Evolutionary conservation across 2,888 invertebrate genomes (phyloP), one percentile per base, ranked within the genome.

Genomic region (Diarsia mendica): DNA sequence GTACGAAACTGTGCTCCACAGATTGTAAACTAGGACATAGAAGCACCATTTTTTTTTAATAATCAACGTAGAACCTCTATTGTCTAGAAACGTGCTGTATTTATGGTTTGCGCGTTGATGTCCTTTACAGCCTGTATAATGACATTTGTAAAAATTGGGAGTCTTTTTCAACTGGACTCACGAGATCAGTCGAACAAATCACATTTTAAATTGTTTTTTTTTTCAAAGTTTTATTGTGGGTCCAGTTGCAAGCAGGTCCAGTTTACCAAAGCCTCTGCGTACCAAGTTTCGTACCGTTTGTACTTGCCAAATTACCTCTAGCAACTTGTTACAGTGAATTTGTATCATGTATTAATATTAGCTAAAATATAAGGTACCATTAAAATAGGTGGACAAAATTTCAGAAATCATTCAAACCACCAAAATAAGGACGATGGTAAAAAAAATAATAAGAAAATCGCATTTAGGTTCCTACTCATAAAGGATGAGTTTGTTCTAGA

Each of bases 291-390:
- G 44, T 80, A 68, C 61, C 58, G 48, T 77, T 46, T 33, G 72
- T 79, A 85, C 83, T 88, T 87, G 87, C 89, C 89, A 86, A 88
- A 89, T 88, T 92, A 92, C 90, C 89, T 92, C 89, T 87, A 78
- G 58, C 76, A 80, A 79, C 72, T 72, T 82, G 73, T 80, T 84
- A 82, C 83, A 74, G 63, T 80, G 80, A 84, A 80, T 86, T 85
- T 85, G 72, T 84, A 88, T 85, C 80, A 78, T 89, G 87, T 89
- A 85, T 86, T 88, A 87, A 88, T 85, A 39, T 39, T 39, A 39
- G 39, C 39, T 39, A 39, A 39, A 39, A 39, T 39, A 39, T 39
- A n/a, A n/a, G n/a, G n/a, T n/a, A n/a, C n/a, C n/a, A n/a, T n/a
- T n/a, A n/a, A n/a, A n/a, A n/a, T n/a, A n/a, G n/a, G n/a, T n/a